Evolutionary conservation across 2,797 vertebrate genomes (phyloP).

Genomic region (Hydrophis major): DNA sequence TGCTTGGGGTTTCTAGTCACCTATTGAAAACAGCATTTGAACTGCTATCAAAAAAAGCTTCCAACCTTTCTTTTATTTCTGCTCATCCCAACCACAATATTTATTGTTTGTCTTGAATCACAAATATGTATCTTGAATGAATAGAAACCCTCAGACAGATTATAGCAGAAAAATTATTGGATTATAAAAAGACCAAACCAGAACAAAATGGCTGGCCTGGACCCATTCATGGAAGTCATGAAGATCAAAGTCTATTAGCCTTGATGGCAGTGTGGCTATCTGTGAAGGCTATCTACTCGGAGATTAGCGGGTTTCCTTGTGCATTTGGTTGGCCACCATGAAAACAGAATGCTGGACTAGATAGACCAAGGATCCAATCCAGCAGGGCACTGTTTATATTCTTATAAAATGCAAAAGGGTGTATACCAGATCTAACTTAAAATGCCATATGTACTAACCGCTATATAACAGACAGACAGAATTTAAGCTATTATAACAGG

Average conservation of each 20-base stretch:
- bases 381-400: background rate
- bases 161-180: background rate
- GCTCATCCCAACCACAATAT: background rate
- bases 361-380: background rate
- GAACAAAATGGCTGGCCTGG: background rate
- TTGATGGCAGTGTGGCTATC: background rate
- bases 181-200: background rate
- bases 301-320: background rate
- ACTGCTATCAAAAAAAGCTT: background rate
- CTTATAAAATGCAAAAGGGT: background rate
- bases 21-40: background rate
- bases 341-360: background rate
- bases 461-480: background rate
- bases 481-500: background rate
- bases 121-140: conserved; percentile 20
- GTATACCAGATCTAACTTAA: background rate
- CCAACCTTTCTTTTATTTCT: no score
- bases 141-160: conserved; percentile 5
- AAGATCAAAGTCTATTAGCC: background rate
- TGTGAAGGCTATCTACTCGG: background rate
- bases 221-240: background rate
- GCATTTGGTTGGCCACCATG: background rate
- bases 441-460: background rate
- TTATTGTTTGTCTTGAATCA: background rate
- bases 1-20: no score